Conservation (phyloP, 2,113 vertebrate species). For the Pterophyllum scalare region DNA sequence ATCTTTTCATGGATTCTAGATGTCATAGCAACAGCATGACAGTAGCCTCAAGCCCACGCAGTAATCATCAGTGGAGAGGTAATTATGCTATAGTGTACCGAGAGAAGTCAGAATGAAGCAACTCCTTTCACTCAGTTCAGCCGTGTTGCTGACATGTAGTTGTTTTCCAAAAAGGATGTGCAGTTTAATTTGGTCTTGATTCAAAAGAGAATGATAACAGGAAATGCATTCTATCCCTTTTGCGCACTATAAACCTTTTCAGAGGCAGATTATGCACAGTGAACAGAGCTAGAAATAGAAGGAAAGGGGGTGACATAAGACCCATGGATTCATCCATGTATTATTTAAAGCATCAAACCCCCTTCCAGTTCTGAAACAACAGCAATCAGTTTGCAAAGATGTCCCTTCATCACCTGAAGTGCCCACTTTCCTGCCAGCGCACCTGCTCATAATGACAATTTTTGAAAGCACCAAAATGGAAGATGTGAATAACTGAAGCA, state of each 20-base stretch:
- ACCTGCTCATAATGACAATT: not conserved
- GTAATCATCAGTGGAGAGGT: slow-evolving; percentile 51
- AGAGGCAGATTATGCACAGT: slow-evolving; percentile 18
- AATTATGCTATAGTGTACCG: slow-evolving; percentile 1
- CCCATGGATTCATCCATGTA: slow-evolving; percentile 16
- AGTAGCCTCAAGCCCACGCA: slow-evolving; percentile 43
- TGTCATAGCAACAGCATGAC: slow-evolving; percentile 72
- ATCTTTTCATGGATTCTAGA: slow-evolving; percentile 52
- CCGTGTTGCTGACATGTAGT: not conserved
- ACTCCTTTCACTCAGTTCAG: not conserved
- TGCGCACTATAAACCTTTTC: not conserved
- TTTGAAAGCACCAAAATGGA: not conserved
- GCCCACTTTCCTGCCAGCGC: not conserved
- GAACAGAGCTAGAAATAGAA: slow-evolving; percentile 23
- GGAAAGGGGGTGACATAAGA: slow-evolving; percentile 4
- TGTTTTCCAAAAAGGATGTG: not conserved
- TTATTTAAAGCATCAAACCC: slow-evolving; percentile 38
- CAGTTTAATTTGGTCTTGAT: not conserved
- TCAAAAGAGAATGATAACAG: not conserved
- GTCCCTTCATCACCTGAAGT: slow-evolving; percentile 10
- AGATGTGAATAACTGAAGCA: not conserved
- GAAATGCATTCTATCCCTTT: slow-evolving; percentile 27
- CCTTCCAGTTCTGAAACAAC: slow-evolving; percentile 31
- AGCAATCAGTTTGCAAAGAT: not conserved
- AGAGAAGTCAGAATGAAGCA: slow-evolving; percentile 18